Evolutionary conservation across 2,113 vertebrate genomes (phyloP).

Genomic region (Phodopus roborovskii): DNA sequence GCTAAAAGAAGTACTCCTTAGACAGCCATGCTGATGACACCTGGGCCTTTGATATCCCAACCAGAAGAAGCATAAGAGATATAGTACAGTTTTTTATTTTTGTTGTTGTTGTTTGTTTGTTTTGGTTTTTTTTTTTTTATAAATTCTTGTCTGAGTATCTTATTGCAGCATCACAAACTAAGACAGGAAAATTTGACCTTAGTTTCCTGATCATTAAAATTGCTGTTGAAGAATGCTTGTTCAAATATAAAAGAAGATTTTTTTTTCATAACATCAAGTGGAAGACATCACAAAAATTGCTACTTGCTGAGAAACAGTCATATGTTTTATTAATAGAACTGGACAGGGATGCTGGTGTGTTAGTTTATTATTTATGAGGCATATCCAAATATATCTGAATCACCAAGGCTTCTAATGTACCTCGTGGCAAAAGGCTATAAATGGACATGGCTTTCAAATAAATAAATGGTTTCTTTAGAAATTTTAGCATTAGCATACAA

Average conservation of each 20-base stretch:
- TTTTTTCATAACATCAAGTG: neutral
- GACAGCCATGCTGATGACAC: neutral
- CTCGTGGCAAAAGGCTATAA: neutral
- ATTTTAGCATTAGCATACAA: neutral
- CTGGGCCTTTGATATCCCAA: neutral
- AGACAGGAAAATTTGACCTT: neutral
- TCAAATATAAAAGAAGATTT: conserved; percentile 14
- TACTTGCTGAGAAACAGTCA: conserved; percentile 18
- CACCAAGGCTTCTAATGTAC: neutral
- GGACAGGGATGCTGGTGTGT: conserved; percentile 10
- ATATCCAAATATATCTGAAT: conserved; percentile 41
- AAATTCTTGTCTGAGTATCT: neutral
- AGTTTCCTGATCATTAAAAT: conserved; percentile 44
- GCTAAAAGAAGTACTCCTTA: neutral
- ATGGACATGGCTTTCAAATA: conserved; percentile 2
- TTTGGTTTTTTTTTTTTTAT: neutral
- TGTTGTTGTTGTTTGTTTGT: no score
- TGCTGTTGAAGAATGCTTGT: neutral
- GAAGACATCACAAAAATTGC: conserved; percentile 24
- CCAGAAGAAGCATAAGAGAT: neutral
- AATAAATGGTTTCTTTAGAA: neutral
- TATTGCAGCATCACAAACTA: neutral
- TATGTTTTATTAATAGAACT: conserved; percentile 69
- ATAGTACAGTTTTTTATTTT: no score
- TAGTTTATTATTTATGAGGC: conserved; percentile 63